Evolutionary conservation across 1,140 invertebrate species (phyloP), one percentile per base, ranked within the genome.

Genomic region (Orchestia grillus): DNA sequence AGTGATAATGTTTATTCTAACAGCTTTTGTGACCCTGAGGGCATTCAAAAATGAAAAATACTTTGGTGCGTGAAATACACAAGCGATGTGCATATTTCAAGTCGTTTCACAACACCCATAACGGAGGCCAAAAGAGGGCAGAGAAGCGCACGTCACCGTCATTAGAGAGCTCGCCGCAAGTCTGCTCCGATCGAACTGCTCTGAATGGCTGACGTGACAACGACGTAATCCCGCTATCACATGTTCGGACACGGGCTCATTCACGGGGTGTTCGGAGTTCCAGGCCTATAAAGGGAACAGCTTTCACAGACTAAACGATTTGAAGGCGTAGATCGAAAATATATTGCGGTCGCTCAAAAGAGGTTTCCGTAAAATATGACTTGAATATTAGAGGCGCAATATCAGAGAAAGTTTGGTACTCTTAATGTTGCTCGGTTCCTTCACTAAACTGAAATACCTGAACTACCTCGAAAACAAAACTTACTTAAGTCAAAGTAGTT

Each of bases 181-280:
- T 41, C 88, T 42, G 36, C 88, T 42, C 42, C 41, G 88, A 90
- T 90, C 41, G 28, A 90, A 90, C 43, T 42, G 88, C 88, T 11
- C 88, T 90, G 43, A 90, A 90, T 42, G 88, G 16, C 41, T 94
- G 92, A 94, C 44, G 44, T 3, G 92, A 4, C 41, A 6, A 40
- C 44, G 92, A 94, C 8, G 92, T 94, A 94, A 94, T 94, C 92
- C 92, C 92, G 44, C 19, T 47, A 94, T 94, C 92, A 94, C 44
- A 94, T 94, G 92, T 94, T 42, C 36, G 43, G 44, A 94, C 92
- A 94, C 43, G 92, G 47, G 92, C 44, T 47, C 92, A 19, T 94
- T 94, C 43, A 94, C 23, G 92, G 44, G 43, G 92, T 42, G 44
- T 94, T 47, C 45, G 40, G 44, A 45, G 92, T 16, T 47, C 41